Evolutionary conservation across 2,113 vertebrate species (phyloP).

Genomic region (Crotalus viridis): DNA sequence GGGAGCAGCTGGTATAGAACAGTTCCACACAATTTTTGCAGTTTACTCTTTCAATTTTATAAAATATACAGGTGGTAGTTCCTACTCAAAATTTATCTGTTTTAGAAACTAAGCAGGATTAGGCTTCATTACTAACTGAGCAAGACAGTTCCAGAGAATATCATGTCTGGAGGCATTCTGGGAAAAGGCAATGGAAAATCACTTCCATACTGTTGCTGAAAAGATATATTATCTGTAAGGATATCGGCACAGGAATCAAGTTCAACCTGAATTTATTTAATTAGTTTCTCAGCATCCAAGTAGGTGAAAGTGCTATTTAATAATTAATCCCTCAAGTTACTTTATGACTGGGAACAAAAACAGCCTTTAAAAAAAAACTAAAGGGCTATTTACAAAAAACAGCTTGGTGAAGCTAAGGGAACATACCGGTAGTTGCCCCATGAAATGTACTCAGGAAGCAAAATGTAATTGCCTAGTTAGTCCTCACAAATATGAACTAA

Average conservation of each 20-base stretch:
- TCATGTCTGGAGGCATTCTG: not conserved
- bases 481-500: not conserved
- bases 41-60: slow-evolving; percentile 12
- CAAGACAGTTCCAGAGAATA: not conserved
- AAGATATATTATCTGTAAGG: not conserved
- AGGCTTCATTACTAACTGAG: not conserved
- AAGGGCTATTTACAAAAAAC: slow-evolving; percentile 47
- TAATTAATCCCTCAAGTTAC: slow-evolving; percentile 38
- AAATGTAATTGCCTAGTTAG: not conserved
- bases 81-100: not conserved
- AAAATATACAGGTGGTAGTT: not conserved
- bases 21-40: not conserved
- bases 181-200: not conserved
- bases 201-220: not conserved
- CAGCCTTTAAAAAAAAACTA: slow-evolving; percentile 58
- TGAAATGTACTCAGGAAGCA: not conserved
- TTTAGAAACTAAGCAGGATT: not conserved
- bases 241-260: not conserved
- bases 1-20: not conserved
- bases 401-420: slow-evolving; percentile 35
- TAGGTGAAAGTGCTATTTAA: not conserved
- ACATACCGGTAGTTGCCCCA: not conserved
- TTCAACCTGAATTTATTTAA: not conserved
- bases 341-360: slow-evolving; percentile 47
- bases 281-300: not conserved